phyloP scores from a whole-genome alignment of 2,797 vertebrate species.

The Coracias cyanogaster region DNA sequence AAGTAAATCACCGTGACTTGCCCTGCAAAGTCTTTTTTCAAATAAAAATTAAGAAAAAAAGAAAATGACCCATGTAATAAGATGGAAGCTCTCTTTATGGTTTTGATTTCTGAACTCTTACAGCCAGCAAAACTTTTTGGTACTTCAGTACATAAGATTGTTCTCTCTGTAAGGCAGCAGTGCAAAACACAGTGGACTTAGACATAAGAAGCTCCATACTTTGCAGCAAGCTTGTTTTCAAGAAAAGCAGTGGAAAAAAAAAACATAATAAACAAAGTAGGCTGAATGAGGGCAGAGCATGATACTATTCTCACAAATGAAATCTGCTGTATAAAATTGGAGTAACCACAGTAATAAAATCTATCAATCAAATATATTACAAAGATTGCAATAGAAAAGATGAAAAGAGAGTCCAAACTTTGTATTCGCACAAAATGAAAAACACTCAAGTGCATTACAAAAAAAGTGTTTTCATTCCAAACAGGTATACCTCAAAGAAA shows the following conservation, averaged over 20 bases:
- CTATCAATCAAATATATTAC: slow-evolving; percentile 51
- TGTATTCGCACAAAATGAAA: neutral
- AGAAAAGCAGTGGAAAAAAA: neutral
- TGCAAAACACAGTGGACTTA: neutral
- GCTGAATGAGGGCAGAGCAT: neutral
- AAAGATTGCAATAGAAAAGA: neutral
- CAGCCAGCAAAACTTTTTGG: neutral
- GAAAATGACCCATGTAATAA: neutral
- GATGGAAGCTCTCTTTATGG: neutral
- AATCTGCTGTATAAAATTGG: neutral
- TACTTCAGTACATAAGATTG: neutral
- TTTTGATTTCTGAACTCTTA: neutral
- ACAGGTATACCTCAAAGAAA: neutral
- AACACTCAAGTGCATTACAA: neutral
- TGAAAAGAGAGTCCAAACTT: slow-evolving; percentile 9
- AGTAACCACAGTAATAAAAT: slow-evolving; percentile 42
- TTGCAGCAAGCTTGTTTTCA: neutral
- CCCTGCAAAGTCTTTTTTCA: neutral
- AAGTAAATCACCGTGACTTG: slow-evolving; percentile 57
- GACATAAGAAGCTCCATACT: neutral
- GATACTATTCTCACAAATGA: slow-evolving; percentile 6
- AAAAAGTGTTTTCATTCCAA: neutral
- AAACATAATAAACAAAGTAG: neutral
- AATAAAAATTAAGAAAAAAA: neutral
- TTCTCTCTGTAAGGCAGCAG: neutral